Evolutionary conservation across 2,797 vertebrate species (phyloP), one percentile per base, ranked within the genome.

Genomic region (Hafferia zeledoni): DNA sequence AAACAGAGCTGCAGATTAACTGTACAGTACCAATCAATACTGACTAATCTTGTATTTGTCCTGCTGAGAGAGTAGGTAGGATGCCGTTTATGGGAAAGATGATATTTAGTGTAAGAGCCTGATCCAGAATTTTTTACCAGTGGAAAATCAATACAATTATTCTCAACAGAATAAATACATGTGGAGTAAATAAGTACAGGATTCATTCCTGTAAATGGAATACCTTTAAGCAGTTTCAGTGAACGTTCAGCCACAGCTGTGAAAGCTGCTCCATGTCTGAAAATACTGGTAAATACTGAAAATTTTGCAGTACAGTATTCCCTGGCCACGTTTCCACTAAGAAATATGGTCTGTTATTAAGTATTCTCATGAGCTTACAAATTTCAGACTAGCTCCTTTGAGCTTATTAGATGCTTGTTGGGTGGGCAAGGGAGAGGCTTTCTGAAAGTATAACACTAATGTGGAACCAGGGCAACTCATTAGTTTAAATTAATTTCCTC

Each of bases 281-380:
- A 83, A 64, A 57, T 0, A 4, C 8, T 22, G 5, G 2, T 53
- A n/a, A n/a, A n/a, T n/a, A n/a, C n/a, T n/a, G n/a, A n/a, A n/a
- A n/a, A 60, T 91, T 49, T 57, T 87, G 35, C 10, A 50, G 16
- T 75, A 17, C 13, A 24, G 10, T 57, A 28, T 57, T 90, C 31
- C 63, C 30, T 83, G 76, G 30, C 14, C 50, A 27, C 0, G 1
- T 69, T 86, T 82, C 49, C 2, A 0, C 15, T 33, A 22, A 44
- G 52, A 90, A 83, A 39, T 53, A 11, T 18, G 46, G 27, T 39
- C 30, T 61, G 17, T 47, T 77, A 37, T 22, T 75, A 88, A 78
- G 12, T 13, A 18, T 76, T 88, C 44, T 68, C 23, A 15, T 35
- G 52, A 87, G 33, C 28, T 83, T 75, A n/a, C 28, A 78, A 41